These are phyloP conservation scores for Lemur catta DNA, from an alignment of 2,797 vertebrate species.

Conservation along the genomic window DNA sequence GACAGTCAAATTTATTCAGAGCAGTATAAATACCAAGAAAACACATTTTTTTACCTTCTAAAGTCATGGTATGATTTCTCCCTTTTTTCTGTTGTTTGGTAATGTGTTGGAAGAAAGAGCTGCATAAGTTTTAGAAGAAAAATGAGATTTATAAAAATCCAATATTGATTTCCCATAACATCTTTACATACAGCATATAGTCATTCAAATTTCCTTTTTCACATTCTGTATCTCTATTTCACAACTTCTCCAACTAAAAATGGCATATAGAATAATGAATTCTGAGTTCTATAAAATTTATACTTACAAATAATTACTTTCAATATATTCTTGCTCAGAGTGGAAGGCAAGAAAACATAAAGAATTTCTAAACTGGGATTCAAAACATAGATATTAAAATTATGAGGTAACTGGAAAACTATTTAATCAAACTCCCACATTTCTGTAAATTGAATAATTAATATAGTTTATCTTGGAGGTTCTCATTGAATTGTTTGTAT, in stretches of 20 bases:
- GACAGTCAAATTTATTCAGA: not conserved
- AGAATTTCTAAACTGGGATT: not conserved
- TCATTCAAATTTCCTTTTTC: not conserved
- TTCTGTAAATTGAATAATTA: conserved; percentile 23
- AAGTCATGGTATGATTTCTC: not conserved
- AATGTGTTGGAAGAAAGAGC: not conserved
- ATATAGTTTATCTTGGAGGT: conserved; percentile 6
- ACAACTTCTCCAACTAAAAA: not conserved
- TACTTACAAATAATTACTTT: not conserved
- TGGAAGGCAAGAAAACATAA: not conserved
- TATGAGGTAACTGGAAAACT: not conserved
- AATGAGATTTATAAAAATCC: not conserved
- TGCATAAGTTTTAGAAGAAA: not conserved
- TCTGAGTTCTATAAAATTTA: not conserved
- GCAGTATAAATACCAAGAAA: not conserved
- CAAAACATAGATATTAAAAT: conserved; percentile 37
- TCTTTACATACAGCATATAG: not conserved
- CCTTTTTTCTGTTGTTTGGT: not conserved
- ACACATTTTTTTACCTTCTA: not conserved
- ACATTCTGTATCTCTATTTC: not conserved
- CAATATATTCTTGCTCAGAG: not conserved
- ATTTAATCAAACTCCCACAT: not conserved
- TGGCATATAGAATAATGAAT: not conserved
- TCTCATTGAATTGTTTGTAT: conserved; percentile 34
- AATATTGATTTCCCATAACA: not conserved